phyloP scores from a whole-genome alignment of 1,140 invertebrate genomes.

The Drosophila setifemur region DNA sequence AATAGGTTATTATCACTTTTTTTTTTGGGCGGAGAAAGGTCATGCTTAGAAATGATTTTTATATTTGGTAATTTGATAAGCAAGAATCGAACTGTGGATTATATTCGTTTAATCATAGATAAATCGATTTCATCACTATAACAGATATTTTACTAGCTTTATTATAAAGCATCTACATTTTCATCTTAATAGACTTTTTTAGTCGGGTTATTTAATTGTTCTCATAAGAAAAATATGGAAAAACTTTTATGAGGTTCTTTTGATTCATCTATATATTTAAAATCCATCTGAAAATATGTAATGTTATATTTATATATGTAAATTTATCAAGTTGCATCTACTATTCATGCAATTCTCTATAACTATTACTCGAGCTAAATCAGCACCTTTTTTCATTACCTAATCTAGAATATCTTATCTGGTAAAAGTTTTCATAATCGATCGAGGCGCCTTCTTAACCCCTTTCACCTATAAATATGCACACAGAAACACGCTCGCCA shows the following conservation, averaged over 20 bases:
- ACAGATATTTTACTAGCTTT: too few species aligned
- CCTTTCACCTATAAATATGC: conserved; percentile 43
- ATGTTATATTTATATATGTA: not conserved
- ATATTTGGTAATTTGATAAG: not conserved
- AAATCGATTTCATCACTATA: too few species aligned
- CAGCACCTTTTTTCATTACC: not conserved
- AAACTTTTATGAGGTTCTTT: too few species aligned
- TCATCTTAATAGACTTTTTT: too few species aligned
- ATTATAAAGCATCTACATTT: too few species aligned
- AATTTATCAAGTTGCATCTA: not conserved
- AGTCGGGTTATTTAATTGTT: too few species aligned
- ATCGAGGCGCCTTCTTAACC: conserved; percentile 28
- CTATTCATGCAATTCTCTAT: not conserved
- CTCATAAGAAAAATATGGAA: too few species aligned
- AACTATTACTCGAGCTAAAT: not conserved
- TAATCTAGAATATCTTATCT: conserved; percentile 23
- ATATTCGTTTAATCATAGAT: too few species aligned
- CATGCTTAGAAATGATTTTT: conserved; percentile 18
- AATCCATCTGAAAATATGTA: too few species aligned
- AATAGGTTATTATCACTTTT: conserved; percentile 17
- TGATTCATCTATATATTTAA: too few species aligned
- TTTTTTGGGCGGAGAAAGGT: conserved; percentile 9
- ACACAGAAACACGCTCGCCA: conserved; percentile 27
- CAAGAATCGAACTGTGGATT: too few species aligned
- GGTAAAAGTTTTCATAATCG: conserved; percentile 1